These are phyloP conservation scores for Tuberolachnus salignus DNA, from an alignment of 2,888 invertebrate species.

Conservation along the genomic window DNA sequence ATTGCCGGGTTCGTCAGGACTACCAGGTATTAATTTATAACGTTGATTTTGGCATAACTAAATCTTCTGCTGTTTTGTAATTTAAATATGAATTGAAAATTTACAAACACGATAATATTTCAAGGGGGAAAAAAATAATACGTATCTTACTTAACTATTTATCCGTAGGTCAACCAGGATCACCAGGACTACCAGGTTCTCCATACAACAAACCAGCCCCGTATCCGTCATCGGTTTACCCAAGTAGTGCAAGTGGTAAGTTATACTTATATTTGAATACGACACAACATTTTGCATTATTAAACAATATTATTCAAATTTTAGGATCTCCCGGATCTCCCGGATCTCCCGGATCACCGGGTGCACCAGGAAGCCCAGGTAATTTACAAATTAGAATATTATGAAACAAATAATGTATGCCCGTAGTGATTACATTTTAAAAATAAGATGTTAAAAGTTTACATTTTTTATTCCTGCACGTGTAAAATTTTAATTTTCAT, in stretches of 20 bases:
- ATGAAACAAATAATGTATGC: too few relatives aligned
- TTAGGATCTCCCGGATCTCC: conserved; percentile 13
- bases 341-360: conserved; percentile 55
- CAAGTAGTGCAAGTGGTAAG: background rate
- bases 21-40: conserved; percentile 57
- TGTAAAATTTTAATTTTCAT: too few relatives aligned
- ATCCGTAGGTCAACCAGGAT: conserved; percentile 54
- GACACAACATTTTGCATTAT: too few relatives aligned
- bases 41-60: background rate
- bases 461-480: too few relatives aligned
- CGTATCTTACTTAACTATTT: conserved; percentile 45
- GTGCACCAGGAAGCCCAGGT: conserved; percentile 57
- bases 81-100: too few relatives aligned
- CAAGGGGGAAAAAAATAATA: too few relatives aligned
- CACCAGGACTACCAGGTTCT: conserved; percentile 55
- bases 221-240: too few relatives aligned
- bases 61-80: background rate
- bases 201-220: too few relatives aligned
- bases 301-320: background rate
- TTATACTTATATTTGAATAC: too few relatives aligned
- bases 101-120: too few relatives aligned
- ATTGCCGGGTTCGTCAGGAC: conserved; percentile 50
- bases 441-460: too few relatives aligned
- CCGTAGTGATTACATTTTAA: too few relatives aligned
- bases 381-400: background rate